phyloP scores from a whole-genome alignment of 1,140 invertebrate genomes.

The Riptortus pedestris region DNA sequence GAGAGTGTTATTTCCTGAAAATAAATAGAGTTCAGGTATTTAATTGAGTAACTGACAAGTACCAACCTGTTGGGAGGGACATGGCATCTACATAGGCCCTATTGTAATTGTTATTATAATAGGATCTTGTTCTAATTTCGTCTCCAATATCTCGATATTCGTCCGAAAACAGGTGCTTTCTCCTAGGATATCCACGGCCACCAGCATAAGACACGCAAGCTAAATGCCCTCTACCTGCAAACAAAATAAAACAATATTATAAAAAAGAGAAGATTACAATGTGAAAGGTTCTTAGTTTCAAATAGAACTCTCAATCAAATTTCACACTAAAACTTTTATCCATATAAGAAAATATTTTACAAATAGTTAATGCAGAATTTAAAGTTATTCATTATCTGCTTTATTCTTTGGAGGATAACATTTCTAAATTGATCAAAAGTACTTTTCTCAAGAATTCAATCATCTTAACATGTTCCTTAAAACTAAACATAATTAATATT shows the following conservation, averaged over 20 bases:
- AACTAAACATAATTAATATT: too few relatives aligned
- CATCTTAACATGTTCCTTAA: too few relatives aligned
- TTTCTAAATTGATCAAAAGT: too few relatives aligned
- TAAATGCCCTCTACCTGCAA: conserved; percentile 48
- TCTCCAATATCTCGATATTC: conserved; percentile 43
- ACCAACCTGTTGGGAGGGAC: conserved; percentile 6
- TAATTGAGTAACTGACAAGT: neutral
- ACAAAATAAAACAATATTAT: conserved; percentile 4
- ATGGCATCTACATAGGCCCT: neutral
- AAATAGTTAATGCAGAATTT: too few relatives aligned
- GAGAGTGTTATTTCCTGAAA: neutral
- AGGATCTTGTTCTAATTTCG: conserved; percentile 64
- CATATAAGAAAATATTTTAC: too few relatives aligned
- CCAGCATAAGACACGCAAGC: conserved; percentile 67
- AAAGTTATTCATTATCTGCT: too few relatives aligned
- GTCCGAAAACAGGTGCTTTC: conserved; percentile 43
- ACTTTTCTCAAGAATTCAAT: too few relatives aligned
- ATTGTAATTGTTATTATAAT: conserved; percentile 45
- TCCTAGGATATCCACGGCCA: conserved; percentile 58
- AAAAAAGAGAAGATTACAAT: too few relatives aligned
- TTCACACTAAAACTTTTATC: too few relatives aligned
- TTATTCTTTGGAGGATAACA: too few relatives aligned
- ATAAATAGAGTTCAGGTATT: neutral
- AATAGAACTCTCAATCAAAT: too few relatives aligned
- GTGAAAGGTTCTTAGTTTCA: too few relatives aligned